Evolutionary conservation across 2,888 invertebrate genomes (phyloP), one percentile per base, ranked within the genome.

Genomic region (Trachelus troglodyta): DNA sequence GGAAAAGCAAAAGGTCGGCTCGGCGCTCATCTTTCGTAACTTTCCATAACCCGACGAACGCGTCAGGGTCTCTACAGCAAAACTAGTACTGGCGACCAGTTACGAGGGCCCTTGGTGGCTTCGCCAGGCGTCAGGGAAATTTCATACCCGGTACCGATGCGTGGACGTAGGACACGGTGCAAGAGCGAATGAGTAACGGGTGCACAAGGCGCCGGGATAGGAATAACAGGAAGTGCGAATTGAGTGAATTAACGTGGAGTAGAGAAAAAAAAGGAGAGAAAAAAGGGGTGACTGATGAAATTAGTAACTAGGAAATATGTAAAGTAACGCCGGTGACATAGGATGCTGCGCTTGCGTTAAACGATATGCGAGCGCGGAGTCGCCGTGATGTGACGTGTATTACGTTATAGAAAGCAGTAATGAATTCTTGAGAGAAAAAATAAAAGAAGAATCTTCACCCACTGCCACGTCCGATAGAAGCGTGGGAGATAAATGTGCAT

Each of bases 201-300:
- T 56, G 56, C 56, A 23, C 1, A 1, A 23, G 56, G 56, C 56
- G 56, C 56, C 56, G 56, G 56, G 56, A 56, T 23, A 56, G 56
- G 56, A 56, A 82, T 82, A 89, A 89, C 90, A 88, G 90, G 90
- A 90, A 90, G 85, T 83, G 83, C 83, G 85, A 89, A 89, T 90
- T 90, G 87, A 89, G 87, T 86, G 87, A 85, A 89, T 90, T 90
- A 90, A 90, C 79, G 73, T 34, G 34, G 69, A 69, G 76, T 74
- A 69, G 37, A 56, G 3, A 73, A 71, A 40, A 73, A 69, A 69
- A 76, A 76, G 73, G 73, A 69, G 37, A 76, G 34, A 76, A 73
- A 74, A 82, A 81, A 83, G 81, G 83, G 79, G 34, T 23, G 56
- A 56, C 56, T 56, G 56, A 56, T 56, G 56, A 56, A 56, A 56